A percentile compares a stretch with the other conserved stretches of the same genome.
phyloP scores from a whole-genome alignment of 2,797 vertebrate genomes.

The Thunnus albacares region DNA sequence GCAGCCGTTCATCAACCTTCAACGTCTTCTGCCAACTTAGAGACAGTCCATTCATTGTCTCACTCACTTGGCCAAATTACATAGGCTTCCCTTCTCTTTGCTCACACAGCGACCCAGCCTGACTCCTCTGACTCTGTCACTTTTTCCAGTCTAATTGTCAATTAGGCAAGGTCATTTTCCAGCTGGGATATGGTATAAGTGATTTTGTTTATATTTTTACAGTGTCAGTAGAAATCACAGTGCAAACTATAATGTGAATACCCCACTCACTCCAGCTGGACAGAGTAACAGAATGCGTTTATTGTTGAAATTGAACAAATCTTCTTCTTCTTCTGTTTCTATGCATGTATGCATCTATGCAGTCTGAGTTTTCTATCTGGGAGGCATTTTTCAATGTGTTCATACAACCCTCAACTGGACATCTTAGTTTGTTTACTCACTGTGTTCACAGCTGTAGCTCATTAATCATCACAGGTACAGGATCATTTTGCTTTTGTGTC shows the following conservation, averaged over 20 bases:
- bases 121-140: conserved; percentile 43
- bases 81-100: conserved; percentile 6
- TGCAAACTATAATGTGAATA: conserved; percentile 36
- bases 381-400: background rate
- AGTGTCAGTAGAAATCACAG: conserved; percentile 54
- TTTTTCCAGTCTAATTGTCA: conserved; percentile 68
- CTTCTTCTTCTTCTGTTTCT: conserved; percentile 24
- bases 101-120: conserved; percentile 25
- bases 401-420: background rate
- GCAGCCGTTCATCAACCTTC: conserved; percentile 29
- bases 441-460: conserved; percentile 9
- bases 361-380: conserved; percentile 4
- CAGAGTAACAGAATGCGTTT: conserved; percentile 44
- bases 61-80: conserved; percentile 32
- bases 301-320: conserved; percentile 40
- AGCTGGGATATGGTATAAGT: conserved; percentile 56
- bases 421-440: background rate
- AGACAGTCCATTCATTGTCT: conserved; percentile 45
- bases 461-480: conserved; percentile 15
- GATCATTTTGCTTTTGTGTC: conserved; percentile 1
- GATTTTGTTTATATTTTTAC: conserved; percentile 68
- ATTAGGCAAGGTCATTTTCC: conserved; percentile 58
- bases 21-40: conserved; percentile 15
- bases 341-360: background rate
- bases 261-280: background rate